Evolutionary conservation across 2,888 invertebrate genomes (phyloP).

Genomic region (Ochlodes sylvanus): DNA sequence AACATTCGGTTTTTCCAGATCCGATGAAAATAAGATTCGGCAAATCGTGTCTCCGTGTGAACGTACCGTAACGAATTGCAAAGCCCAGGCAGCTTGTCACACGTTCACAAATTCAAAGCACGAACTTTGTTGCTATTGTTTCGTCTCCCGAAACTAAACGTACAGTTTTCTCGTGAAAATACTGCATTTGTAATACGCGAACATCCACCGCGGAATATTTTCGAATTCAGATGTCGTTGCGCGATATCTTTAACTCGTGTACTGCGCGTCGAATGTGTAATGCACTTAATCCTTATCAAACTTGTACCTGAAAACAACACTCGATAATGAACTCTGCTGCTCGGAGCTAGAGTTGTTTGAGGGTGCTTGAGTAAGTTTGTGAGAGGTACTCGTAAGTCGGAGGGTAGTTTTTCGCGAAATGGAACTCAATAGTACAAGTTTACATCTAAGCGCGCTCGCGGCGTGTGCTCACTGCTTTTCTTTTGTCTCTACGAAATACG

Average conservation of each 20-base stretch:
- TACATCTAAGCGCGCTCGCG: constrained; percentile 27
- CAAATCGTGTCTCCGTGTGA: too few relatives aligned
- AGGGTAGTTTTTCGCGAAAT: constrained; percentile 33
- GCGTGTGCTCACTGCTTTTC: constrained; percentile 18
- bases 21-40: too few relatives aligned
- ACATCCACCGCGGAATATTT: constrained; percentile 27
- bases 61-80: constrained; percentile 1
- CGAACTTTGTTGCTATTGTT: constrained; percentile 27
- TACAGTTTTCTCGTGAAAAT: constrained; percentile 26
- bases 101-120: constrained; percentile 17
- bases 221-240: constrained; percentile 33
- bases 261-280: constrained; percentile 33
- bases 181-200: constrained; percentile 29
- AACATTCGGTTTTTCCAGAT: too few relatives aligned
- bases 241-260: constrained; percentile 33
- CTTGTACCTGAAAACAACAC: neutral
- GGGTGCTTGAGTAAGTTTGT: constrained; percentile 6
- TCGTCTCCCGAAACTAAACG: constrained; percentile 24
- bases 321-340: constrained; percentile 2
- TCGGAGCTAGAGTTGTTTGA: neutral
- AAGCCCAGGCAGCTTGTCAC: constrained; percentile 2
- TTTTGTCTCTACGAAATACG: constrained; percentile 28
- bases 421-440: constrained; percentile 35
- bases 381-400: constrained; percentile 23
- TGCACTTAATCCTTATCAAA: constrained; percentile 36